A percentile compares a stretch with the other conserved stretches of the same genome.
Evolutionary conservation across 2,113 vertebrate genomes (phyloP).

Genomic region (Indicator indicator): DNA sequence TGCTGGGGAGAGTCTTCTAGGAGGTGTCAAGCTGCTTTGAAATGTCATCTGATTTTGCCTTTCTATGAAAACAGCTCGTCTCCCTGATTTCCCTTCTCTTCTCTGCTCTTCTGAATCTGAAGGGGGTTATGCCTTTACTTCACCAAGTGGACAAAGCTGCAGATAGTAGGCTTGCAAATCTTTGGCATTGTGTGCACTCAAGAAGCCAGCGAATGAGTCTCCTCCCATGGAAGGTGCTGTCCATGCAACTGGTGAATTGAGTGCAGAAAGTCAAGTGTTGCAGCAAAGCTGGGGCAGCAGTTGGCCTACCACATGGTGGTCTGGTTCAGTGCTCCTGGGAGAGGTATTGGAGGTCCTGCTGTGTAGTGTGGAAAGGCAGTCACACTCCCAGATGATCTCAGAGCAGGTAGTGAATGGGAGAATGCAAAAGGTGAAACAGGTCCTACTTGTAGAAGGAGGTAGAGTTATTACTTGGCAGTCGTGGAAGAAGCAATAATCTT

Average conservation of each 20-base stretch:
- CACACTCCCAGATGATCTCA: neutral
- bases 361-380: fast-evolving
- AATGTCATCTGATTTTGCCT: neutral
- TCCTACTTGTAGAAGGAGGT: neutral
- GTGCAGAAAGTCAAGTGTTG: neutral
- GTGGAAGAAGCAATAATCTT: neutral
- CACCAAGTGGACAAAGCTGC: neutral
- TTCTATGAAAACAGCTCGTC: neutral
- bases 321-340: fast-evolving
- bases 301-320: neutral
- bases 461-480: neutral
- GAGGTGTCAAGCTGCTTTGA: neutral
- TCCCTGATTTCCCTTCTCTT: fast-evolving
- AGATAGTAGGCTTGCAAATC: neutral
- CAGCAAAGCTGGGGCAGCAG: neutral
- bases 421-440: neutral
- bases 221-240: neutral
- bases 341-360: neutral
- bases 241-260: fast-evolving
- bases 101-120: neutral
- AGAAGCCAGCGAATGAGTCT: neutral
- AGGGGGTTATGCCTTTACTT: neutral
- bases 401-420: neutral
- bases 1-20: neutral
- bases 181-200: fast-evolving